Evolutionary conservation across 1,140 invertebrate species (phyloP).

Genomic region (Oncopeltus fasciatus): DNA sequence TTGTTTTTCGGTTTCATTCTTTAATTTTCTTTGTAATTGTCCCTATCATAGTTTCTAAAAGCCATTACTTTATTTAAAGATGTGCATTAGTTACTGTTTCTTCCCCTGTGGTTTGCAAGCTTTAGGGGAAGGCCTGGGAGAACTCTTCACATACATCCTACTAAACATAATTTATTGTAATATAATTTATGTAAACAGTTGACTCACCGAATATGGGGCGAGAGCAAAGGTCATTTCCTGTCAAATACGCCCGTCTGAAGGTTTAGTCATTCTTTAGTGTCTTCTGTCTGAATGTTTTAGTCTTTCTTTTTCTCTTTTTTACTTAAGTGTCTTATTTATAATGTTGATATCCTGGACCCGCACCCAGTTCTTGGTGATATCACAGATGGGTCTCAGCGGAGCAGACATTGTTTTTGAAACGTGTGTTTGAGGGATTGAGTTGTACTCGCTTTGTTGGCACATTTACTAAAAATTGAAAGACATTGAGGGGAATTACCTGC

Average conservation of each 20-base stretch:
- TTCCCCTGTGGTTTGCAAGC: not conserved
- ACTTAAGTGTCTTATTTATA: not conserved
- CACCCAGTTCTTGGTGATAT: too few species aligned
- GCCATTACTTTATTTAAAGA: not conserved
- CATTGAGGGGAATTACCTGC: too few species aligned
- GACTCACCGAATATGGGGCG: not conserved
- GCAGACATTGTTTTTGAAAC: too few species aligned
- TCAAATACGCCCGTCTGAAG: too few species aligned
- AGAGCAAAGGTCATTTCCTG: not conserved
- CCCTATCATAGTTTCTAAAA: not conserved
- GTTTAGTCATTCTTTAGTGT: not conserved
- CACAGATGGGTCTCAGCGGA: too few species aligned
- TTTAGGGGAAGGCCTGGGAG: too few species aligned
- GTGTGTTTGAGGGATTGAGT: too few species aligned
- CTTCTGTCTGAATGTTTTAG: not conserved
- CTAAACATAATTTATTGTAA: not conserved
- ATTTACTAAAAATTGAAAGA: too few species aligned
- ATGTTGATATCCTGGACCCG: too few species aligned
- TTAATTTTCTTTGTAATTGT: not conserved
- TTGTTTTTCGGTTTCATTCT: not conserved
- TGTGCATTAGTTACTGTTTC: not conserved
- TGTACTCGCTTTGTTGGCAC: too few species aligned
- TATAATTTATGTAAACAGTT: conserved; percentile 1
- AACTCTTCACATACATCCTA: too few species aligned
- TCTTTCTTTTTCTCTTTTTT: not conserved